Base-by-base conservation (phyloP, 2,113 vertebrate genomes). In the Nycticryphes semicollaris region DNA sequence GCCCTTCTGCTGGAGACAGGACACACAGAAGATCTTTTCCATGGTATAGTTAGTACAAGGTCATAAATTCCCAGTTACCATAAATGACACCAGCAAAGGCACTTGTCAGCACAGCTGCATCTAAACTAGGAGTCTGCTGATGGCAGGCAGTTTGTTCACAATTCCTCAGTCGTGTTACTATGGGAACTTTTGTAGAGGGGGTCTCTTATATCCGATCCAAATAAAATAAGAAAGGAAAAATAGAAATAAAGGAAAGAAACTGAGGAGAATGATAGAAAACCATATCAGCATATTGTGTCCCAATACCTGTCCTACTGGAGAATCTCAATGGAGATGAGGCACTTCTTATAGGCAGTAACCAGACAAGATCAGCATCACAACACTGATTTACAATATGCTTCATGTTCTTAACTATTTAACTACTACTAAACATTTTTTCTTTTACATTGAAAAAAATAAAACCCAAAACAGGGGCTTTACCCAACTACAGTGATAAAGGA, bases 141-240 rank as follows among this genome's bases (percentile, higher is more conserved):
- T 66, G 54, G 62, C 41, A 51, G 5, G 11, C 27, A 31, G 27
- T 25, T 76, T 76, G 60, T 12, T 77, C 67, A 56, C n/a, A 70
- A 8, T 31, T 94, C 82, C 57, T 53, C 63, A 37, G 39, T 22
- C 33, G 79, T 21, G 45, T 73, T 69, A 79, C 70, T 50, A 39
- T 54, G 51, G 83, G 83, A 94, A 93, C 59, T 86, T 92, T 31
- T 30, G 35, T 10, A 81, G 48, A 28, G 30, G 66, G 54, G 86
- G 22, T 43, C 88, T 59, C 67, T 84, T 47, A 8, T 19, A 57
- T 30, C 63, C 70, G 63, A 73, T 74, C 31, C n/a, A 57, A 83
- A 47, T 76, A 39, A 39, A 39, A 92, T 93, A 57, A 88, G 37
- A 90, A 90, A 62, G n/a, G 70, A 81, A 30, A 56, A 84, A 22